Evolutionary conservation across 2,888 invertebrate species (phyloP).

Genomic region (Luperina testacea): DNA sequence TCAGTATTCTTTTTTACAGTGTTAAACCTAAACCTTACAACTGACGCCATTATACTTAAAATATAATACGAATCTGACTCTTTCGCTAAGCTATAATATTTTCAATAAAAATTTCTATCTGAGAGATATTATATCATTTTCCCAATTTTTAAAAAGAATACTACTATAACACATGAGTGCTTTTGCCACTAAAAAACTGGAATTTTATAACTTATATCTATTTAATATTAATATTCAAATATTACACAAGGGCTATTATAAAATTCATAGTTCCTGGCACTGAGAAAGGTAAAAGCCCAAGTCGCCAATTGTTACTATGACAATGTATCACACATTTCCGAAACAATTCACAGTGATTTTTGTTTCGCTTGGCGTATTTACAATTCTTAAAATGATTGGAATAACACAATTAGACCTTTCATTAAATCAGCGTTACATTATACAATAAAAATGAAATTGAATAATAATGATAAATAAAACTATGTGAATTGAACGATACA

Average conservation of each 20-base stretch:
- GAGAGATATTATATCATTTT: slow-evolving; percentile 81
- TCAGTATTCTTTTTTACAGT: slow-evolving; percentile 88
- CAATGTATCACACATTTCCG: slow-evolving; percentile 63
- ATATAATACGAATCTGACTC: slow-evolving; percentile 89
- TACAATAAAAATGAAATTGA: slow-evolving; percentile 38
- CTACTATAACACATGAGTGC: slow-evolving; percentile 81
- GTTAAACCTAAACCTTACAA: slow-evolving; percentile 84
- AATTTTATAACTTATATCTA: slow-evolving; percentile 78
- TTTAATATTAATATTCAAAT: slow-evolving; percentile 73
- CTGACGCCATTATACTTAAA: slow-evolving; percentile 84
- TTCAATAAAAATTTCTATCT: slow-evolving; percentile 83
- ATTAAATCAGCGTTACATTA: slow-evolving; percentile 28
- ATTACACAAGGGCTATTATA: slow-evolving; percentile 77
- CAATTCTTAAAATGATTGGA: slow-evolving; percentile 68
- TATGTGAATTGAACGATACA: slow-evolving; percentile 67
- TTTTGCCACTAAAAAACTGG: slow-evolving; percentile 79
- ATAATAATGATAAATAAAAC: slow-evolving; percentile 66
- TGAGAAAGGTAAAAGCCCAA: slow-evolving; percentile 64
- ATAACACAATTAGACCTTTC: slow-evolving; percentile 51
- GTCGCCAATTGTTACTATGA: slow-evolving; percentile 61
- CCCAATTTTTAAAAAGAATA: slow-evolving; percentile 80
- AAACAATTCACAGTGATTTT: slow-evolving; percentile 65
- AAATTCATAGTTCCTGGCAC: slow-evolving; percentile 68
- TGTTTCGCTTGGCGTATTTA: slow-evolving; percentile 81
- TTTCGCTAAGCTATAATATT: slow-evolving; percentile 82